phyloP scores from a whole-genome alignment of 2,888 invertebrate genomes.

The Rapana venosa region DNA sequence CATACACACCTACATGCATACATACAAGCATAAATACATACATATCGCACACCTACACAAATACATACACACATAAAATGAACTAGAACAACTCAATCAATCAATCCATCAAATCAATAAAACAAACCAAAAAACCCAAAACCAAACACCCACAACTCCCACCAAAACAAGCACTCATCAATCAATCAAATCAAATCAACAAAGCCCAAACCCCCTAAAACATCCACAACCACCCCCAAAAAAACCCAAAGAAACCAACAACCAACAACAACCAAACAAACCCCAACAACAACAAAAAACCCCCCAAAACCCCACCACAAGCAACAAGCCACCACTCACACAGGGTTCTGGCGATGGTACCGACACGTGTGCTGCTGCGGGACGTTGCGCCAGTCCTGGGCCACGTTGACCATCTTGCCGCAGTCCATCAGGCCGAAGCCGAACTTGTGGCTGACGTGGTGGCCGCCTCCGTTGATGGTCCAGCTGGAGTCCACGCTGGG shows the following conservation, averaged over 20 bases:
- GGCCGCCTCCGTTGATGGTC: constrained; percentile 75
- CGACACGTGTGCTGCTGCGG: constrained; percentile 76
- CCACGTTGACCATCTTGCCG: constrained; percentile 74
- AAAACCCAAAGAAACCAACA: neutral
- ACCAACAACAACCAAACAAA: neutral
- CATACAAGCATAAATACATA: too few species aligned
- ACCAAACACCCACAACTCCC: too few species aligned
- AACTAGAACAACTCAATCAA: too few species aligned
- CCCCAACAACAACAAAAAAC: too few species aligned
- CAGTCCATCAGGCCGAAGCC: constrained; percentile 78
- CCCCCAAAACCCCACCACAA: neutral
- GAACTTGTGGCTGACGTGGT: constrained; percentile 73
- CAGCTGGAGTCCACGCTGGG: constrained; percentile 80
- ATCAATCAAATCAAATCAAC: too few species aligned
- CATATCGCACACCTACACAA: too few species aligned
- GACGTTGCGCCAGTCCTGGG: constrained; percentile 72
- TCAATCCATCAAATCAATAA: too few species aligned
- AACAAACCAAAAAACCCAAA: too few species aligned
- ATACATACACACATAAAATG: too few species aligned
- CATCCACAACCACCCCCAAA: neutral
- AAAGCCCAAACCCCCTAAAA: too few species aligned
- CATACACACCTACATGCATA: too few species aligned
- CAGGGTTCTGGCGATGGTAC: constrained; percentile 43
- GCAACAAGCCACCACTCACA: constrained; percentile 48
- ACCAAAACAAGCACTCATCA: too few species aligned